phyloP scores from a whole-genome alignment of 2,797 vertebrate genomes.

The Enteromius anoplus region DNA sequence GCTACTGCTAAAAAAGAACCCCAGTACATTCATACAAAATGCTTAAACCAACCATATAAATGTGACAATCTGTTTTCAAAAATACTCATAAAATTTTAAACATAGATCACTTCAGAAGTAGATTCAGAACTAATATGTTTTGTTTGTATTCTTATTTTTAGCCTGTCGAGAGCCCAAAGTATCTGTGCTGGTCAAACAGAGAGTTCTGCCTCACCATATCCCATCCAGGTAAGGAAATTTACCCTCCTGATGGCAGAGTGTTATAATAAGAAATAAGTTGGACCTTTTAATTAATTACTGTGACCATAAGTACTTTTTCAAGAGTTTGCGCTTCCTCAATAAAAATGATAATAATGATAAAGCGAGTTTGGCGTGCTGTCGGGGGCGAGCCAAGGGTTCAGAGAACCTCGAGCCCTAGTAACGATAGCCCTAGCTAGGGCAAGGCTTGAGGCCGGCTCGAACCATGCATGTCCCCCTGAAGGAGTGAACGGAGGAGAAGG shows the following conservation, averaged over 20 bases:
- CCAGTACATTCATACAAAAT: background rate
- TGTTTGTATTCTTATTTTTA: slow-evolving; percentile 62
- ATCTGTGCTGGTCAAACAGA: slow-evolving; percentile 93
- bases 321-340: no score
- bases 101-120: background rate
- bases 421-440: no score
- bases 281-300: background rate
- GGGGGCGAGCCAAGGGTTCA: no score
- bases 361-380: no score
- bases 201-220: slow-evolving; percentile 83
- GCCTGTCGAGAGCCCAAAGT: slow-evolving; percentile 96
- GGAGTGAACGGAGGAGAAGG: no score
- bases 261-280: background rate
- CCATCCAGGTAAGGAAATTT: slow-evolving; percentile 81
- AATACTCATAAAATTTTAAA: background rate
- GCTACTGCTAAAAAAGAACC: background rate
- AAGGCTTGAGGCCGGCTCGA: no score
- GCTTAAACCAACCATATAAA: background rate
- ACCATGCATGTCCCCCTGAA: no score
- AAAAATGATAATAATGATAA: no score
- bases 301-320: background rate
- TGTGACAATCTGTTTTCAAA: background rate
- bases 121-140: background rate
- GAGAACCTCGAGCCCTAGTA: no score
- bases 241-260: background rate